Percentiles rank a stretch among this genome's conserved stretches.
phyloP scores from a whole-genome alignment of 2,113 vertebrate genomes.

The Dissostichus mawsoni region DNA sequence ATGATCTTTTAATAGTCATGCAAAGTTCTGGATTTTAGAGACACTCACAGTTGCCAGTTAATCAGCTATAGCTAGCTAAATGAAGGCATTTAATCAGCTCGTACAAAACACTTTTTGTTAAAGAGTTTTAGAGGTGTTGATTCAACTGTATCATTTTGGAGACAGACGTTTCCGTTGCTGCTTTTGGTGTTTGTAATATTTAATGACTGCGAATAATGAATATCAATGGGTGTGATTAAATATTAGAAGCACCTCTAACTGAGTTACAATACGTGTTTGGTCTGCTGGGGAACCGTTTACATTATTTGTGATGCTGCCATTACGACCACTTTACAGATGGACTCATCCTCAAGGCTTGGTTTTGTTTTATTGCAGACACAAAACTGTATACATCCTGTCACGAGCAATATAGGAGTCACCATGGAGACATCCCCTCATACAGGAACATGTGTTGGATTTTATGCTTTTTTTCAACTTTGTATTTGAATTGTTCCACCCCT shows the following conservation, averaged over 20 bases:
- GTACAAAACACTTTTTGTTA: not conserved
- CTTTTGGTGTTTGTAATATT: not conserved
- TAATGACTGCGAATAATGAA: not conserved
- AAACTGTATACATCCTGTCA: constrained; percentile 1
- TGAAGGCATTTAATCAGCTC: not conserved
- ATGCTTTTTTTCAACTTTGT: not conserved
- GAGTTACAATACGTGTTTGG: not conserved
- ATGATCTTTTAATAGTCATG: not conserved
- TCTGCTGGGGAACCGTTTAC: not conserved
- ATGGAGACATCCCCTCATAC: not conserved
- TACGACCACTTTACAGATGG: not conserved
- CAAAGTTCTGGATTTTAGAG: not conserved
- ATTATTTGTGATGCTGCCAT: not conserved
- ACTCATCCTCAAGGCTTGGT: not conserved
- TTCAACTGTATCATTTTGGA: not conserved
- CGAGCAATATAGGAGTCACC: constrained; percentile 5
- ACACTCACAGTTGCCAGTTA: not conserved
- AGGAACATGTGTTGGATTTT: not conserved
- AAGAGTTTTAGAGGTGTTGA: not conserved
- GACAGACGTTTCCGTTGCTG: too few relatives aligned
- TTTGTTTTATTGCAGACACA: constrained; percentile 20
- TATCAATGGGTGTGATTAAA: not conserved
- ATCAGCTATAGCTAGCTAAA: not conserved
- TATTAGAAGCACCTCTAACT: not conserved
- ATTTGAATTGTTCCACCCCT: constrained; percentile 12